A percentile compares a stretch with the other conserved stretches of the same genome.
phyloP scores from a whole-genome alignment of 2,888 invertebrate species.

The Eudemis profundana region DNA sequence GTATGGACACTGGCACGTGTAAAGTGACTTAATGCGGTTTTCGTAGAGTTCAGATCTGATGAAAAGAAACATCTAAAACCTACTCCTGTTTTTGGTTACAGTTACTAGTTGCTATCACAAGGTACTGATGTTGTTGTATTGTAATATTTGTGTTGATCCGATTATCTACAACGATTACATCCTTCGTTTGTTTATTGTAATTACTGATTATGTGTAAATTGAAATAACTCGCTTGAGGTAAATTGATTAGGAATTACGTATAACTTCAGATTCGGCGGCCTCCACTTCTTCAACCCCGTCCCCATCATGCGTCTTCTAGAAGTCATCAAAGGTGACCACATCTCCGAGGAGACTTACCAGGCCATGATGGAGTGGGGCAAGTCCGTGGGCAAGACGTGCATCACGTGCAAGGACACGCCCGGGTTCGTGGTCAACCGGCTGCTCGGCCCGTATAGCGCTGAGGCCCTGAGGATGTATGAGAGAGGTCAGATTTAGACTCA shows the following conservation, averaged over 20 bases:
- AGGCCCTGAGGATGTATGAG: conserved; percentile 92
- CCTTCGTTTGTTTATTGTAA: too few relatives aligned
- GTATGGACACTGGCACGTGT: too few relatives aligned
- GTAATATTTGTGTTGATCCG: too few relatives aligned
- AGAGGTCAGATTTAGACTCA: conserved; percentile 90
- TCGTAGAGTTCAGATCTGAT: too few relatives aligned
- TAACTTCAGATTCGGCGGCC: conserved; percentile 88
- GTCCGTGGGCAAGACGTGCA: conserved; percentile 92
- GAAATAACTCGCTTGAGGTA: too few relatives aligned
- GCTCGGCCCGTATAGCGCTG: conserved; percentile 92
- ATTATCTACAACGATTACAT: too few relatives aligned
- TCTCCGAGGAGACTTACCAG: conserved; percentile 90
- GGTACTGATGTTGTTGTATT: too few relatives aligned
- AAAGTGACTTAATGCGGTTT: too few relatives aligned
- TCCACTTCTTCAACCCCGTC: conserved; percentile 97
- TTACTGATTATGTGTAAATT: background rate
- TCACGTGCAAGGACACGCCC: conserved; percentile 96
- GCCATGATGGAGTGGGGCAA: conserved; percentile 92
- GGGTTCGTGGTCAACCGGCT: conserved; percentile 96
- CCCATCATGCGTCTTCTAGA: conserved; percentile 96
- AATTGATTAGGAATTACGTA: background rate
- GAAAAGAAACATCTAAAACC: too few relatives aligned
- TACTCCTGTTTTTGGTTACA: too few relatives aligned
- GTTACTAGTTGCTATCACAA: too few relatives aligned
- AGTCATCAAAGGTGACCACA: conserved; percentile 91